Evolutionary conservation across 1,140 invertebrate species (phyloP), one percentile per base, ranked within the genome.

Genomic region (Panulirus ornatus): DNA sequence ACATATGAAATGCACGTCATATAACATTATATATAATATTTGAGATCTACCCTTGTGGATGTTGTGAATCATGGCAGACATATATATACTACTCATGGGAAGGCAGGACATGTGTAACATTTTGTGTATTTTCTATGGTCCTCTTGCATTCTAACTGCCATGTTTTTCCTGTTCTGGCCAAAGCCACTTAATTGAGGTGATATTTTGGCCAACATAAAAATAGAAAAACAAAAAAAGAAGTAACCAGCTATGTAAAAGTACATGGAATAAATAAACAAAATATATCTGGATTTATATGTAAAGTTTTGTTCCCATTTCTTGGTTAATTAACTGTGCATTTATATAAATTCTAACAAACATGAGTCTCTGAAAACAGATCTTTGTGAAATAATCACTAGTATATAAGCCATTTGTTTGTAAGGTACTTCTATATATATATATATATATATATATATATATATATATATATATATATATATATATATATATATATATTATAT

Each of bases 1-100:
- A 89, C 88, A 89, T 83, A 76, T 89, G 88, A 89, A 89, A 89
- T 58, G 88, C 88, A 83, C 70, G 42, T 85, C 83, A 75, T 66
- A 22, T 85, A 85, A 85, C 66, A 70, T 51, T 75, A 40, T 85
- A 75, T 84, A 84, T 36, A 42, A 30, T 22, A 78, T 78, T 79
- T 87, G 85, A 87, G 85, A 87, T 87, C 75, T 87, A 87, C 85
- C 85, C 73, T 79, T 38, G 42, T 76, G 75, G 85, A 86, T 75
- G 54, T 42, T 83, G 30, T 78, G 85, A 87, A 79, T 87, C 85
- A 34, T 63, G 76, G 75, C 30, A 63, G 38, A 87, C 54, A 78
- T 58, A 30, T 84, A 84, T 75, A 54, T 27, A 78, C 85, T 79
- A 87, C 73, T 63, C 40, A 40, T 66, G 51, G 38, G 85, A 87